phyloP scores from a whole-genome alignment of 2,797 vertebrate genomes.

The Otolemur crassicaudatus region DNA sequence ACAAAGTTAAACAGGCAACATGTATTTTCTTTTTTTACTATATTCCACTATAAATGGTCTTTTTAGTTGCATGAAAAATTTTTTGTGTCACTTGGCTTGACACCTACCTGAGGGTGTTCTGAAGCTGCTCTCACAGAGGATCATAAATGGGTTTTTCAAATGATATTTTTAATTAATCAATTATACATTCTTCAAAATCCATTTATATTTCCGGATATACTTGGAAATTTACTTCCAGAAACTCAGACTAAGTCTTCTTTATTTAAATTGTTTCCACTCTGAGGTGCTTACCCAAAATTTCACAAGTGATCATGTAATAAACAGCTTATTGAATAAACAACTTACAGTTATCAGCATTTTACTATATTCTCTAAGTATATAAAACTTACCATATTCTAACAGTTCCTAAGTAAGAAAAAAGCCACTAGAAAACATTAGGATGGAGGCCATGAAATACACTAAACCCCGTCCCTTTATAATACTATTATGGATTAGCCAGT shows the following conservation, averaged over 20 bases:
- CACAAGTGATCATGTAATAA: not conserved
- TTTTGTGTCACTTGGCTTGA: not conserved
- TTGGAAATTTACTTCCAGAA: slow-evolving; percentile 33
- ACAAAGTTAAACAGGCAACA: not conserved
- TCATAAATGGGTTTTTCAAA: not conserved
- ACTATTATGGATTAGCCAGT: not conserved
- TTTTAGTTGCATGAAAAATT: not conserved
- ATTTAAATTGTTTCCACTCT: not conserved
- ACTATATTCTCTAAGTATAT: not conserved
- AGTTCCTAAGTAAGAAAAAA: not conserved
- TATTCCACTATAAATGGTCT: not conserved
- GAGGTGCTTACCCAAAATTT: not conserved
- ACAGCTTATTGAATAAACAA: not conserved
- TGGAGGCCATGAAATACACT: not conserved
- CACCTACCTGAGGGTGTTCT: not conserved
- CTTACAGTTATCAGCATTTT: not conserved
- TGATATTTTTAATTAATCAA: slow-evolving; percentile 37
- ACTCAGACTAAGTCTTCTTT: slow-evolving; percentile 26
- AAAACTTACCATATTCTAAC: not conserved
- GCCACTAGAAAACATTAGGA: not conserved
- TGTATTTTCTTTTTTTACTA: not conserved
- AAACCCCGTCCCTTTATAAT: not conserved
- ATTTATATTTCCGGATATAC: slow-evolving; percentile 47
- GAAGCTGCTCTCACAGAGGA: not conserved
- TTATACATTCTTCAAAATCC: slow-evolving; percentile 38